These are phyloP conservation scores for Drosophila carrolli DNA, from an alignment of 1,140 invertebrate species.

Conservation along the genomic window DNA sequence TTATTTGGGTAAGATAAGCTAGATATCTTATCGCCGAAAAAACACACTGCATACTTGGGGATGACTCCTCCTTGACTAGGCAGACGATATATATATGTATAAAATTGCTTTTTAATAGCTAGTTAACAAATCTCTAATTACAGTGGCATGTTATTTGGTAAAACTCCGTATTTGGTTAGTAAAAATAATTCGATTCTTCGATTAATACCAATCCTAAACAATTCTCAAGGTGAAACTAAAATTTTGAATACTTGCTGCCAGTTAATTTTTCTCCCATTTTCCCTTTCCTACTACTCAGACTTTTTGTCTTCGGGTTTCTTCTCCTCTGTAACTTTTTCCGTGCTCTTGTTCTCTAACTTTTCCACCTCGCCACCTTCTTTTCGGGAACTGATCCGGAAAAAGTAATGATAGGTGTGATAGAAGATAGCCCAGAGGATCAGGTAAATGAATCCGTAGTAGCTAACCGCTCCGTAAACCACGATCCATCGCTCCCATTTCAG, in stretches of 20 bases:
- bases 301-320: slow-evolving; percentile 28
- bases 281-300: slow-evolving; percentile 22
- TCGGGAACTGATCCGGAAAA: slow-evolving; percentile 3
- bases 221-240: slow-evolving; percentile 30
- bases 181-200: slow-evolving; percentile 4
- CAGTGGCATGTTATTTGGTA: slow-evolving; percentile 43
- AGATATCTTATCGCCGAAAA: slow-evolving; percentile 25
- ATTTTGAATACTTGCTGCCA: slow-evolving; percentile 14
- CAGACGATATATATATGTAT: slow-evolving; percentile 35
- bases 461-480: slow-evolving; percentile 87
- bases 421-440: slow-evolving; percentile 86
- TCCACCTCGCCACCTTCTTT: slow-evolving; percentile 3
- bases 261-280: no score
- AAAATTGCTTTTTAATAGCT: slow-evolving; percentile 27
- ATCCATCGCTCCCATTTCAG: slow-evolving; percentile 89
- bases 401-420: slow-evolving; percentile 40
- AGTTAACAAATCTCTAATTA: slow-evolving; percentile 42
- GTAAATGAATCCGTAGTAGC: slow-evolving; percentile 88
- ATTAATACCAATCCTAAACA: slow-evolving; percentile 18
- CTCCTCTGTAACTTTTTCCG: not conserved
- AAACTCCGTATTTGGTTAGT: slow-evolving; percentile 47
- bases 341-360: not conserved
- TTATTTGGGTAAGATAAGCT: slow-evolving; percentile 14
- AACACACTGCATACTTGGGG: slow-evolving; percentile 22
- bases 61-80: slow-evolving; percentile 44